A percentile compares a stretch with the other conserved stretches of the same genome.
phyloP scores from a whole-genome alignment of 2,888 invertebrate genomes.

The Heteromyza rotundicornis region DNA sequence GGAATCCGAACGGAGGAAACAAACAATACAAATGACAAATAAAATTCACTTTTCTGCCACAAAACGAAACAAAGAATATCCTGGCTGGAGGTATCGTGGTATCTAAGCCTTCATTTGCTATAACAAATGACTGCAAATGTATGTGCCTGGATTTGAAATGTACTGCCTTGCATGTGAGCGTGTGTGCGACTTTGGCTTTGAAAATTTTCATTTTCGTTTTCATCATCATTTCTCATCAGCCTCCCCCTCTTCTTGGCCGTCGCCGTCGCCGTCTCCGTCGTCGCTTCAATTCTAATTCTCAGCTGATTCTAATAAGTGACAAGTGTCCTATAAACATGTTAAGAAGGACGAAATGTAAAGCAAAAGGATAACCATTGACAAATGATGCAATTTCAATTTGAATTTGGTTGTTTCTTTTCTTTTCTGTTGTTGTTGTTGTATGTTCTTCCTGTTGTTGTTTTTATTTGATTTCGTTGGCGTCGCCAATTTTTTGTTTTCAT shows the following conservation, averaged over 20 bases:
- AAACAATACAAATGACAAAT: not conserved
- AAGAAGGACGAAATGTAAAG: not conserved
- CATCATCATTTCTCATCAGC: slow-evolving; percentile 18
- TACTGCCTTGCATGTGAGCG: not conserved
- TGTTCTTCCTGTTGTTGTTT: not conserved
- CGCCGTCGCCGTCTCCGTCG: no score
- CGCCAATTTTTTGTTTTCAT: not conserved
- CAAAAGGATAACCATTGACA: slow-evolving; percentile 21
- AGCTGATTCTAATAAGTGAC: slow-evolving; percentile 14
- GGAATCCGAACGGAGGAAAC: not conserved
- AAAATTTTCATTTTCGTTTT: slow-evolving; percentile 4
- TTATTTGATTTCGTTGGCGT: not conserved
- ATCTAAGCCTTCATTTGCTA: slow-evolving; percentile 16
- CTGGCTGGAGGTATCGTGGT: no score
- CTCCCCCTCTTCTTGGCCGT: no score
- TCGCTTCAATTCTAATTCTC: slow-evolving; percentile 3
- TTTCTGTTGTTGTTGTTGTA: not conserved
- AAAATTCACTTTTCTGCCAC: not conserved
- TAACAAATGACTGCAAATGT: slow-evolving; percentile 20
- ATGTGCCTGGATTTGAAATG: not conserved
- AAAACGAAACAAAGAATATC: no score
- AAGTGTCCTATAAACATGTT: slow-evolving; percentile 2
- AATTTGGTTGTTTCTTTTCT: slow-evolving; percentile 12
- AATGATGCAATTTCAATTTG: slow-evolving; percentile 29
- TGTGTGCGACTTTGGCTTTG: not conserved